These are phyloP conservation scores for Apogon talboti DNA, from an alignment of 2,797 vertebrate species.

Conservation along the genomic window DNA sequence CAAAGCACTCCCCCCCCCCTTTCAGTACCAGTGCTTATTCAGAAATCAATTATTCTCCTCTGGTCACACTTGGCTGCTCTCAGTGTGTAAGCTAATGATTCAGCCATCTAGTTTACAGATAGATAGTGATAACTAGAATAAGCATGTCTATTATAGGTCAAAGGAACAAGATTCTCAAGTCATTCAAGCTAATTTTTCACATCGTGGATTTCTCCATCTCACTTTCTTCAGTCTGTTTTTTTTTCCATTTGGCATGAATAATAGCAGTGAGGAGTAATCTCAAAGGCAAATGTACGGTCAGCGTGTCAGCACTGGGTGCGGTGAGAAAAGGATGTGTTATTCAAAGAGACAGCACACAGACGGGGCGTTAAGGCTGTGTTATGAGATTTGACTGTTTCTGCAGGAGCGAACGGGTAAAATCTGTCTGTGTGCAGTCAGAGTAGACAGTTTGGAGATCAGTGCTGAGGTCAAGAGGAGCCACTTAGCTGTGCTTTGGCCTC, in stretches of 20 bases:
- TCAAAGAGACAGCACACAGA: conserved; percentile 59
- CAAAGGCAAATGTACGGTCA: conserved; percentile 54
- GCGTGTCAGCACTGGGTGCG: conserved; percentile 49
- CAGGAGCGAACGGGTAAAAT: conserved; percentile 54
- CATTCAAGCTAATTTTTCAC: conserved; percentile 36
- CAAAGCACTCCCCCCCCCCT: conserved; percentile 19
- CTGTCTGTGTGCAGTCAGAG: conserved; percentile 60
- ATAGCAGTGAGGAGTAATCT: conserved; percentile 54
- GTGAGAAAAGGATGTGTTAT: conserved; percentile 55
- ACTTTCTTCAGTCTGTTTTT: background rate
- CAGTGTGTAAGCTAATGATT: conserved; percentile 67
- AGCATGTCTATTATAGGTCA: conserved; percentile 57
- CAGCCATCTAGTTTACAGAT: conserved; percentile 66
- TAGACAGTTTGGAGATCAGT: conserved; percentile 76
- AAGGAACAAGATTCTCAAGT: conserved; percentile 42
- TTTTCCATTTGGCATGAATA: conserved; percentile 45
- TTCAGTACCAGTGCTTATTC: conserved; percentile 38
- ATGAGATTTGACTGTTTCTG: conserved; percentile 63
- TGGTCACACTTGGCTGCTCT: conserved; percentile 64
- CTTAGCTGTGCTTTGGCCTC: conserved; percentile 79
- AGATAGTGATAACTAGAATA: conserved; percentile 59
- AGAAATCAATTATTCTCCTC: conserved; percentile 73
- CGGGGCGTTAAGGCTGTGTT: conserved; percentile 50
- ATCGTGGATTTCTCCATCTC: conserved; percentile 27
- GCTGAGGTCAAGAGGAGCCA: conserved; percentile 81